phyloP scores from a whole-genome alignment of 1,140 invertebrate genomes.

The Trichoplusia ni region DNA sequence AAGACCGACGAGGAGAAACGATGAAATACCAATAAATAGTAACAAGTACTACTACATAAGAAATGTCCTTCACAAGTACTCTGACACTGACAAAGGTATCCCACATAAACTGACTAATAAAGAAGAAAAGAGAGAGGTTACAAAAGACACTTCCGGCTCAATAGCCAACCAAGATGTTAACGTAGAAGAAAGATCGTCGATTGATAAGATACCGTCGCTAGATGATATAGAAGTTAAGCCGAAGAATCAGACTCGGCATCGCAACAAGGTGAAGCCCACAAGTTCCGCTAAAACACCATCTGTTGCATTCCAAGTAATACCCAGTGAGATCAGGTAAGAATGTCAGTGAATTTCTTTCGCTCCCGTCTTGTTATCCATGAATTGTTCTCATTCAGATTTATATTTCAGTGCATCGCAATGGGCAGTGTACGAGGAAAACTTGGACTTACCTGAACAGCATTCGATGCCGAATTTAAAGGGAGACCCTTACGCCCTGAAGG shows the following conservation, averaged over 20 bases:
- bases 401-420: constrained; percentile 70
- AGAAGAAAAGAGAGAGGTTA: constrained; percentile 45
- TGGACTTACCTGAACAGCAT: constrained; percentile 54
- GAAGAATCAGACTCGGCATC: constrained; percentile 34
- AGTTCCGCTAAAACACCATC: constrained; percentile 70
- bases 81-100: constrained; percentile 40
- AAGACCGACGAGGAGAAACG: constrained; percentile 68
- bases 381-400: not conserved
- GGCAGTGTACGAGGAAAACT: constrained; percentile 71
- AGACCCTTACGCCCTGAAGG: constrained; percentile 72
- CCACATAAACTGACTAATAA: constrained; percentile 10
- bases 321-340: constrained; percentile 81
- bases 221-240: constrained; percentile 51
- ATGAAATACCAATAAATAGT: constrained; percentile 46
- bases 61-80: constrained; percentile 81
- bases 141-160: constrained; percentile 59
- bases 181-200: constrained; percentile 67
- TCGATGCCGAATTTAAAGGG: constrained; percentile 63
- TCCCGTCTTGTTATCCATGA: not conserved
- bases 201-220: constrained; percentile 53
- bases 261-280: constrained; percentile 49
- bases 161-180: constrained; percentile 52
- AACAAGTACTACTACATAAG: constrained; percentile 81
- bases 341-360: not conserved
- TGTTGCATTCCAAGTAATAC: constrained; percentile 80